Evolutionary conservation across 2,113 vertebrate species (phyloP), one percentile per base, ranked within the genome.

Genomic region (Oreochromis tanganicae): DNA sequence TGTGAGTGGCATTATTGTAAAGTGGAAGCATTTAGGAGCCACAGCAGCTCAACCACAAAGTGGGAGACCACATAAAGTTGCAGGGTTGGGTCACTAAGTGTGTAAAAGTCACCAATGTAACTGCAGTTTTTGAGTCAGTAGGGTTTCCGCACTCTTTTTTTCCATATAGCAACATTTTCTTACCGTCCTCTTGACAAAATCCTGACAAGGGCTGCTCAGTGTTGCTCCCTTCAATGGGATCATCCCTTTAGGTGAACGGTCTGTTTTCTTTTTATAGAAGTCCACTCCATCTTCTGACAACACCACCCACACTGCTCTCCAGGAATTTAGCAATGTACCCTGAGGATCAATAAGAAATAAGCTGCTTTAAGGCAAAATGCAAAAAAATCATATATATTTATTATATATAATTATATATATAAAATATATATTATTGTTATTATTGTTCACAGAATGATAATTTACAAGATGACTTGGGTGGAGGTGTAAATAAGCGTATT

Each of bases 251-350:
- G 99, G 97, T 59, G 95, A 97, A 41, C 75, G 96, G 87, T 99
- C 98, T 34, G 95, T 97, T 94, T 99, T 99, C 94, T 97, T 97
- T 91, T 99, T 99, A 89, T 97, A 99, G 96, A 97, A 98, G 88
- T 99, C 98, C 85, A 99, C 88, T 32, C 96, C 98, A 19, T 99
- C 99, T 81, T 99, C 99, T 81, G 97, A 96, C 48, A 99, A 91
- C 57, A 98, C 97, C 2, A 98, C 97, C 99, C 99, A 99, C 96
- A 98, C 96, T 0, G 97, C 96, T 80, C 97, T 99, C 99, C 98
- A 99, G 79, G 97, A 97, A 87, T 97, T 99, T 88, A 99, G 97
- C 93, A 99, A 63, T 1, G 97, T 98, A 4, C 98, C 98, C 98
- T 99, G 87, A 34, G 36, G 75, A 68, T 78, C 36, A 79, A 24